Base-by-base conservation (phyloP, 2,888 invertebrate genomes). In the Eremobia ochroleuca region DNA sequence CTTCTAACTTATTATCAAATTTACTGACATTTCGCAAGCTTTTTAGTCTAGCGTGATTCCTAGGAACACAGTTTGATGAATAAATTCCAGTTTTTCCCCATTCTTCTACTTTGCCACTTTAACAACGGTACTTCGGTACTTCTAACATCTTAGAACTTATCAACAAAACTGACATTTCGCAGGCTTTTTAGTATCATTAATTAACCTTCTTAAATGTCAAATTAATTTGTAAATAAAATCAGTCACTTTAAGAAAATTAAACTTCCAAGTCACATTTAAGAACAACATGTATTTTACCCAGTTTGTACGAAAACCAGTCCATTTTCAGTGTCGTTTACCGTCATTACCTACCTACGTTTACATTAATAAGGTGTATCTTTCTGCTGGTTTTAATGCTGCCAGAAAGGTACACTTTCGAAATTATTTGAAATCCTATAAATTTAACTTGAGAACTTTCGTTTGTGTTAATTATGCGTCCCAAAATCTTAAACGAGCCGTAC, bases 351-450 rank as follows among this genome's bases (percentile, higher is more conserved):
- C 34, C n/a, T 52, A n/a, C n/a, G 34, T n/a, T 31, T 49, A 34
- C 46, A 49, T 46, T 49, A 49, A 15, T 31, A 49, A 49, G n/a
- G 31, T 49, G 18, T 34, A 34, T n/a, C 67, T 52, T 52, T 34
- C n/a, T 34, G 5, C 8, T 6, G 21, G 28, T 66, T 28, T 46
- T 81, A 61, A 81, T 43, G 37, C 18, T 34, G 40, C 55, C 18
- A 58, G 52, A 67, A 84, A 82, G 85, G 80, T 55, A 79, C 62
- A 70, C 43, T 84, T 70, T 58, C 0, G 25, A 66, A 82, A 84
- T 82, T 68, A 84, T 82, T 80, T 21, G 25, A 72, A 82, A 85
- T 80, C 61, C 80, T 65, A 80, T 84, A 84, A 82, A 69, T 74
- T 76, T 73, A 34, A 65, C 62, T 83, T 43, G 46, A 66, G 40